A percentile compares a stretch with the other conserved stretches of the same genome.
Evolutionary conservation across 2,888 invertebrate species (phyloP).

Genomic region (Myopa testacea): DNA sequence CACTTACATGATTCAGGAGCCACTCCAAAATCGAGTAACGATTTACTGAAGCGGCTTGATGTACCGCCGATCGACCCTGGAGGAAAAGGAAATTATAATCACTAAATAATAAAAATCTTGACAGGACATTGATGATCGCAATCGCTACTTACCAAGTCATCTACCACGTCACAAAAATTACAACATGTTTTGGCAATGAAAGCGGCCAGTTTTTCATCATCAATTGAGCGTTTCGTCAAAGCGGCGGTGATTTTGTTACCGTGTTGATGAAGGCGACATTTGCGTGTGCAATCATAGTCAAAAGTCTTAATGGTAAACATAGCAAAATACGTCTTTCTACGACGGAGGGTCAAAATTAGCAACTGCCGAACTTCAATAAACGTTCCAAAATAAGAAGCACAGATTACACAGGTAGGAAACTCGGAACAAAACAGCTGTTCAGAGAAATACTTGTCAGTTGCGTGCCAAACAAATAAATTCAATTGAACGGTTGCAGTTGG

Average conservation of each 20-base stretch:
- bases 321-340: background rate
- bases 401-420: no score
- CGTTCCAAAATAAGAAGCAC: no score
- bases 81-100: constrained; percentile 27
- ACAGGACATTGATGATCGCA: background rate
- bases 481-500: no score
- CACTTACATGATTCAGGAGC: constrained; percentile 73
- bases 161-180: constrained; percentile 73
- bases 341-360: no score
- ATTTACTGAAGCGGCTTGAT: constrained; percentile 82
- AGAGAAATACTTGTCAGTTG: no score
- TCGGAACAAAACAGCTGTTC: no score
- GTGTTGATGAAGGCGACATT: constrained; percentile 71
- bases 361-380: no score
- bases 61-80: constrained; percentile 82
- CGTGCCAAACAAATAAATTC: no score
- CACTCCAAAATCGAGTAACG: constrained; percentile 77
- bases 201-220: constrained; percentile 72
- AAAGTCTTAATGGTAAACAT: constrained; percentile 55
- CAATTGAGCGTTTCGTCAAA: constrained; percentile 74
- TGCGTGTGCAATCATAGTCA: constrained; percentile 71
- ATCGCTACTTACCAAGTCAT: constrained; percentile 70
- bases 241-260: constrained; percentile 72
- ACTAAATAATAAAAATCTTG: background rate
- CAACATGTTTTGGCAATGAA: constrained; percentile 73